Conservation (phyloP, 2,888 invertebrate species). For the Exocentrus adspersus region DNA sequence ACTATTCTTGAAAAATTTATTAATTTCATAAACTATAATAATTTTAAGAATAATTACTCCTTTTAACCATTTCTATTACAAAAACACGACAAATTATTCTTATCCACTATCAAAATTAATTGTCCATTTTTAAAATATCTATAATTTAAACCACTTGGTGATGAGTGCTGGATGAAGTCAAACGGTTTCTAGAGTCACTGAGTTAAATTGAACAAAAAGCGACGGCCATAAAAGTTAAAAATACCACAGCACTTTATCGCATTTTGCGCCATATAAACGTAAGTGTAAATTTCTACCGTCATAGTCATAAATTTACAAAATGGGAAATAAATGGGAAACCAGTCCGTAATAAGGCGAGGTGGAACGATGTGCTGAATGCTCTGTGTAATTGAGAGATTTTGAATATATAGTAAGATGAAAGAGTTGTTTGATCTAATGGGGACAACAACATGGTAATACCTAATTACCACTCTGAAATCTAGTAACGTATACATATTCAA, state of each 20-base stretch:
- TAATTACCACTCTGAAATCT: too few relatives aligned
- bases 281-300: background rate
- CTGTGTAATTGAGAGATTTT: background rate
- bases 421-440: background rate
- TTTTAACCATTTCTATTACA: too few relatives aligned
- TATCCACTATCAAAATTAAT: too few relatives aligned
- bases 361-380: background rate
- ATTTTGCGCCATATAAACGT: background rate
- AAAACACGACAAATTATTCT: too few relatives aligned
- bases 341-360: background rate
- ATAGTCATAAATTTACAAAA: background rate
- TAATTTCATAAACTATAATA: too few relatives aligned
- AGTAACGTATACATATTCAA: too few relatives aligned
- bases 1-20: too few relatives aligned
- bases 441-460: too few relatives aligned
- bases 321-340: background rate
- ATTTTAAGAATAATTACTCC: too few relatives aligned
- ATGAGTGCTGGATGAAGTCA: background rate
- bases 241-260: background rate
- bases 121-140: too few relatives aligned
- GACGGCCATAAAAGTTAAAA: slow-evolving; percentile 1
- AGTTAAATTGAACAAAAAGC: background rate
- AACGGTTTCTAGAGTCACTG: too few relatives aligned
- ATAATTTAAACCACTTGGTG: too few relatives aligned
- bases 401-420: background rate